These are phyloP conservation scores for Scleropages formosus DNA, from an alignment of 2,797 vertebrate species.

Conservation along the genomic window DNA sequence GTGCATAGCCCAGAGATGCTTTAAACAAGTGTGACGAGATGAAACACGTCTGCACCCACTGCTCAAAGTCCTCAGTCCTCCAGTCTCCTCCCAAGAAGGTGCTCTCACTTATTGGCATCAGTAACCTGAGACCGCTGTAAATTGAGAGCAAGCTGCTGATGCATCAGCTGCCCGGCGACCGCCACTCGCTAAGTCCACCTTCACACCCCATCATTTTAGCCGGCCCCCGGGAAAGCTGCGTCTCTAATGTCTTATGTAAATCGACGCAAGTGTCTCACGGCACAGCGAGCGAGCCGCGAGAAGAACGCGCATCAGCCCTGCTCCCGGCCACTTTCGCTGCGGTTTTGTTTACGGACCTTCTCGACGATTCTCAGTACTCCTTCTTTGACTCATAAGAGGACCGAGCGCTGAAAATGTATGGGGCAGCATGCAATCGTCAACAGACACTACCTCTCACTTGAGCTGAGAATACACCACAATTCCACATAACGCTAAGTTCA, in stretches of 20 bases:
- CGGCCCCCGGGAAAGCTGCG: neutral
- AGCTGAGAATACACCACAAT: neutral
- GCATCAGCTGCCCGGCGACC: too few species aligned
- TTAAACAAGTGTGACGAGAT: too few species aligned
- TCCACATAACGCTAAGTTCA: neutral
- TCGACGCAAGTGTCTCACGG: neutral
- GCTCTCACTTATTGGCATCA: neutral
- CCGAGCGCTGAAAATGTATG: neutral
- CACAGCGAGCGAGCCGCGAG: neutral
- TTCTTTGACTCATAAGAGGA: neutral
- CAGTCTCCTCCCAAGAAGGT: neutral
- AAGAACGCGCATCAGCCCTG: neutral
- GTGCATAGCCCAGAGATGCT: neutral
- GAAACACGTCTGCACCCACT: too few species aligned
- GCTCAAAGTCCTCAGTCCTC: too few species aligned
- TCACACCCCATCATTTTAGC: neutral
- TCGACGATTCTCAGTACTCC: neutral
- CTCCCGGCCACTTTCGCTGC: too few species aligned
- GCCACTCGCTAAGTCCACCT: neutral
- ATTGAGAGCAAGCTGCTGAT: neutral
- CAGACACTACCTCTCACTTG: neutral
- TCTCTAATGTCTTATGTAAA: neutral
- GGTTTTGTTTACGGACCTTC: conserved; percentile 1
- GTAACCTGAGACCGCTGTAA: neutral
- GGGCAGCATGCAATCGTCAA: neutral